Conservation (phyloP, 2,888 invertebrate species). For the Sminthurides aquaticus region DNA sequence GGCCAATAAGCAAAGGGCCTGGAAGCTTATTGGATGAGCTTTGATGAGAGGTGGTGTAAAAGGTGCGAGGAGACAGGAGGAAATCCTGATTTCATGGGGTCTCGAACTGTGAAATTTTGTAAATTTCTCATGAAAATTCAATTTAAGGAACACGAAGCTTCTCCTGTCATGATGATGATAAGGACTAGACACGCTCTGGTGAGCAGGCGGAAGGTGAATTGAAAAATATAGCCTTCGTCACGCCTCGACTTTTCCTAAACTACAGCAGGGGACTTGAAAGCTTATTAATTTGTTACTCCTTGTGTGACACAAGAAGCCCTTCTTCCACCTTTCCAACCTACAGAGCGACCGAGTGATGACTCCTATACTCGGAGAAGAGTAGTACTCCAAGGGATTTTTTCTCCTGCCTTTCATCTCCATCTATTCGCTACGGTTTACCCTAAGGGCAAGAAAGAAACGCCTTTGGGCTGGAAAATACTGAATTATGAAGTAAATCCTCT, state of each 20-base stretch:
- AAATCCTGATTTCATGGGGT: neutral
- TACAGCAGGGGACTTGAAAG: neutral
- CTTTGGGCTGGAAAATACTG: too few species aligned
- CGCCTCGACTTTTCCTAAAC: neutral
- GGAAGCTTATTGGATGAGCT: too few species aligned
- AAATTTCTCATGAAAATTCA: neutral
- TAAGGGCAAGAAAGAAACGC: too few species aligned
- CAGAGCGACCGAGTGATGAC: too few species aligned
- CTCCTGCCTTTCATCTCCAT: too few species aligned
- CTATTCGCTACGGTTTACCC: too few species aligned
- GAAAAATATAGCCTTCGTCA: neutral
- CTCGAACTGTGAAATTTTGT: neutral
- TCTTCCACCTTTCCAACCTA: too few species aligned
- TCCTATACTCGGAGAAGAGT: too few species aligned
- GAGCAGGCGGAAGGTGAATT: neutral
- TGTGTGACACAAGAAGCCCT: neutral
- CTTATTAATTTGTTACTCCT: neutral
- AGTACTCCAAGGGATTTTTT: too few species aligned
- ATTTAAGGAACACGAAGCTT: neutral
- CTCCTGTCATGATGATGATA: neutral
- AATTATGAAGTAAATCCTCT: too few species aligned
- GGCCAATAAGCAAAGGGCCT: too few species aligned
- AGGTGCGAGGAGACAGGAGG: neutral
- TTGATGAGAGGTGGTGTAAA: too few species aligned
- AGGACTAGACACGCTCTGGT: neutral